These are phyloP conservation scores for Cynopterus sphinx DNA, from an alignment of 2,797 vertebrate genomes.

Conservation along the genomic window DNA sequence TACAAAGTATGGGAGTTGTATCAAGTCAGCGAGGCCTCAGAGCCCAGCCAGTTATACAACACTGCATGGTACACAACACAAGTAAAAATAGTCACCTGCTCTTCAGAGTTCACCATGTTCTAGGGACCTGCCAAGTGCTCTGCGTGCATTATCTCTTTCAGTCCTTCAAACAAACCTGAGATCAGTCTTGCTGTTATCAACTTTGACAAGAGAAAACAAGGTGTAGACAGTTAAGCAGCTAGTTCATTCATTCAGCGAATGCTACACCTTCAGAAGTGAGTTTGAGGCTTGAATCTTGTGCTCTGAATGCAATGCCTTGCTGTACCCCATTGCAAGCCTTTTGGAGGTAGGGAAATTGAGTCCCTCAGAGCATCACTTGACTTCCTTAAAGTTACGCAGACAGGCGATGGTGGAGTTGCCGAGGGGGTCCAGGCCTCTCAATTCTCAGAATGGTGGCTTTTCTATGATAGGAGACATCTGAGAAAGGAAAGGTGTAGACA, in stretches of 20 bases:
- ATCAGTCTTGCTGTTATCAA: neutral
- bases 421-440: neutral
- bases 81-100: slow-evolving; percentile 43
- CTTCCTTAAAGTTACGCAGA: neutral
- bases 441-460: neutral
- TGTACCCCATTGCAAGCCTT: too few species aligned
- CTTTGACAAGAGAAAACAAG: neutral
- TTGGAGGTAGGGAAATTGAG: neutral
- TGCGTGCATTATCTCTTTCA: neutral
- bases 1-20: neutral
- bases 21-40: neutral
- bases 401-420: neutral
- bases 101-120: neutral
- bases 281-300: neutral
- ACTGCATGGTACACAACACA: neutral
- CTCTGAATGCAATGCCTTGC: neutral
- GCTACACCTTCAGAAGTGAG: neutral
- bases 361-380: neutral
- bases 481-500: neutral
- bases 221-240: neutral
- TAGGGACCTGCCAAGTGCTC: neutral
- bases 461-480: neutral
- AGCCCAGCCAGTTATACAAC: slow-evolving; percentile 23
- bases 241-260: neutral
- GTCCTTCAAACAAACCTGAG: neutral